phyloP scores from a whole-genome alignment of 1,140 invertebrate species.

The Achatina immaculata region DNA sequence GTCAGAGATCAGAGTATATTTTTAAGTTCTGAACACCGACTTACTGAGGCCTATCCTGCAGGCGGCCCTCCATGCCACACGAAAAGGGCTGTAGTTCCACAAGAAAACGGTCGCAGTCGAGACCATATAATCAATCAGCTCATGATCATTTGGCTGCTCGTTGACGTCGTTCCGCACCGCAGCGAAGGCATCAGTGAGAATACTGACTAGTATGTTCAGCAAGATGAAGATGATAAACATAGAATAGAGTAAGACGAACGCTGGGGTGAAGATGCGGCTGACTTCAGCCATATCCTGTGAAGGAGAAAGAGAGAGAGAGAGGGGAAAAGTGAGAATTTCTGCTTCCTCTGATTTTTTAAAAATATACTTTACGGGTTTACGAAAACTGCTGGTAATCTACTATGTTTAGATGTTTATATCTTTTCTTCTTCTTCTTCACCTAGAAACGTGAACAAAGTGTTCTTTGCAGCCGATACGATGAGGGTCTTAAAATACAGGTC shows the following conservation, averaged over 20 bases:
- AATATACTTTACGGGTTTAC: no score
- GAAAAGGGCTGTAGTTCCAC: constrained; percentile 23
- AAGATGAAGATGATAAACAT: constrained; percentile 73
- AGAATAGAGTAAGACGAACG: constrained; percentile 74
- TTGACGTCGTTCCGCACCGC: constrained; percentile 74
- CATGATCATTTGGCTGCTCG: constrained; percentile 76
- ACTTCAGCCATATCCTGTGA: constrained; percentile 42
- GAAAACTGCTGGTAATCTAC: no score
- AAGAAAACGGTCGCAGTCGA: background rate
- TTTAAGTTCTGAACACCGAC: background rate
- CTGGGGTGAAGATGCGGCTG: constrained; percentile 61
- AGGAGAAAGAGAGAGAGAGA: no score
- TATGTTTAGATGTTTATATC: no score
- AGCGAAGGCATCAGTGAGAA: constrained; percentile 73
- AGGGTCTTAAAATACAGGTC: no score
- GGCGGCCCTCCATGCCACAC: background rate
- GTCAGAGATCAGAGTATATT: no score
- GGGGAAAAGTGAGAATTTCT: no score
- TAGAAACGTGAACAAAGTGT: no score
- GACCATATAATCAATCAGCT: constrained; percentile 75
- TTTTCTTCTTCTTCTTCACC: no score
- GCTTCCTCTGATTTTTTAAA: no score
- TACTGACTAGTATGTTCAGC: constrained; percentile 75
- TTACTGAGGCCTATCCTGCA: background rate
- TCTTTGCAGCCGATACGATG: no score